Evolutionary conservation across 2,797 vertebrate genomes (phyloP).

Genomic region (Galagoides demidoff): DNA sequence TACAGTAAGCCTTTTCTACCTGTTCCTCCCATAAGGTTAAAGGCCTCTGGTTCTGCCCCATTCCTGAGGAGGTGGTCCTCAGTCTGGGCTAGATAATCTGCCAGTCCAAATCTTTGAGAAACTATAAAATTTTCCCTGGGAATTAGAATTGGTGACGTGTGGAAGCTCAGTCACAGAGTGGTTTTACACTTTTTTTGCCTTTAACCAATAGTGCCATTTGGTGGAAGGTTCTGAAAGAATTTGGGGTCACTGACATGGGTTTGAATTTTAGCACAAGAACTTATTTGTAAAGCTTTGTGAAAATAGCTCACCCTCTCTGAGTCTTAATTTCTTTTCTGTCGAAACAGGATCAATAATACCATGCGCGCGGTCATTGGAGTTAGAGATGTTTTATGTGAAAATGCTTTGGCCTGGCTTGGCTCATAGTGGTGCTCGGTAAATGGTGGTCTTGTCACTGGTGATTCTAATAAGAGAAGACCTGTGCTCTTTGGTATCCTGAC

Average conservation of each 20-base stretch:
- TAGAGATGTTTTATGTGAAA: background rate
- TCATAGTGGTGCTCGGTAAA: background rate
- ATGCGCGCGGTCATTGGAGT: background rate
- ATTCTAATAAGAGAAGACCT: background rate
- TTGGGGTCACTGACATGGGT: background rate
- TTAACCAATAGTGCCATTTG: background rate
- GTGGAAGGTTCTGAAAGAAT: conserved; percentile 4
- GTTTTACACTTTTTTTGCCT: background rate
- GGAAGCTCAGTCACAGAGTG: background rate
- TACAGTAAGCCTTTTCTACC: background rate
- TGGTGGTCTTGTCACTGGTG: background rate
- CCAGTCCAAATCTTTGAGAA: background rate
- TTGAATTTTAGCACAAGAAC: background rate
- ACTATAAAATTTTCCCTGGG: background rate
- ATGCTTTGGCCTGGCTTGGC: background rate
- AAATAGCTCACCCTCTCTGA: background rate
- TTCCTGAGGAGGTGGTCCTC: background rate
- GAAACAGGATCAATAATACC: background rate
- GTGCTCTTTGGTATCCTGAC: background rate
- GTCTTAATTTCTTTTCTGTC: background rate
- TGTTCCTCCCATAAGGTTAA: background rate
- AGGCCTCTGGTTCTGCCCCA: background rate
- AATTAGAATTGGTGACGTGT: background rate
- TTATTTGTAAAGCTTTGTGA: background rate
- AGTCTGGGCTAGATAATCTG: background rate